Percentiles rank a stretch among this genome's conserved stretches.
These are phyloP conservation scores for Neopipo cinnamomea DNA, from an alignment of 2,113 vertebrate genomes.

Conservation along the genomic window DNA sequence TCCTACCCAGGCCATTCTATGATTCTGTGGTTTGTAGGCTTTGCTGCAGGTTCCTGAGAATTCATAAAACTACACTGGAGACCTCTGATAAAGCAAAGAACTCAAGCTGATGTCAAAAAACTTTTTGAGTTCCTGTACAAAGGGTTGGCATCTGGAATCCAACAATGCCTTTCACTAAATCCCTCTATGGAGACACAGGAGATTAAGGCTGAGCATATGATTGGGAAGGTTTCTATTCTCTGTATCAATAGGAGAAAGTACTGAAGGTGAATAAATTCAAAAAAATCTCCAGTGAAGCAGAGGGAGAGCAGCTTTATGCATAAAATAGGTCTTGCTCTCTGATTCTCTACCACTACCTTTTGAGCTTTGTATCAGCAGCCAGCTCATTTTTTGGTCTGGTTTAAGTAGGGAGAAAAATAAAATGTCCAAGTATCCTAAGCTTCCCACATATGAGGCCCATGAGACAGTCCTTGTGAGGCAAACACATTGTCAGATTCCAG, in stretches of 20 bases:
- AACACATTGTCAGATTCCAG: neutral
- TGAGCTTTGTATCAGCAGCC: neutral
- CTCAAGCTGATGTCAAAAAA: neutral
- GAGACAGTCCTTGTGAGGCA: neutral
- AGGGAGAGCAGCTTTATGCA: neutral
- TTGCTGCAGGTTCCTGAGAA: neutral
- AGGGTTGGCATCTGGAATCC: neutral
- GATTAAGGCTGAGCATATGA: constrained; percentile 4
- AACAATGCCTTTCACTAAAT: neutral
- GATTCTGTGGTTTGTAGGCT: neutral
- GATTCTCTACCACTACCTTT: neutral
- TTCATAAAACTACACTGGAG: neutral
- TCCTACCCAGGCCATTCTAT: neutral
- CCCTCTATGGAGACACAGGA: neutral
- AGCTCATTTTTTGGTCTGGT: neutral
- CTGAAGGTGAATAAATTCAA: constrained; percentile 10
- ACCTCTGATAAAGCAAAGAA: neutral
- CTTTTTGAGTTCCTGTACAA: neutral
- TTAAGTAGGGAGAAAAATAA: neutral
- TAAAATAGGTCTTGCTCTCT: neutral
- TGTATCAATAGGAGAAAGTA: neutral
- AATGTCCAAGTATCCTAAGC: neutral
- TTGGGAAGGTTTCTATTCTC: neutral
- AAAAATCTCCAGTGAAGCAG: neutral
- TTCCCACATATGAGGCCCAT: neutral